These are phyloP conservation scores for Iphiclides podalirius DNA, from an alignment of 2,888 invertebrate species.

Conservation along the genomic window DNA sequence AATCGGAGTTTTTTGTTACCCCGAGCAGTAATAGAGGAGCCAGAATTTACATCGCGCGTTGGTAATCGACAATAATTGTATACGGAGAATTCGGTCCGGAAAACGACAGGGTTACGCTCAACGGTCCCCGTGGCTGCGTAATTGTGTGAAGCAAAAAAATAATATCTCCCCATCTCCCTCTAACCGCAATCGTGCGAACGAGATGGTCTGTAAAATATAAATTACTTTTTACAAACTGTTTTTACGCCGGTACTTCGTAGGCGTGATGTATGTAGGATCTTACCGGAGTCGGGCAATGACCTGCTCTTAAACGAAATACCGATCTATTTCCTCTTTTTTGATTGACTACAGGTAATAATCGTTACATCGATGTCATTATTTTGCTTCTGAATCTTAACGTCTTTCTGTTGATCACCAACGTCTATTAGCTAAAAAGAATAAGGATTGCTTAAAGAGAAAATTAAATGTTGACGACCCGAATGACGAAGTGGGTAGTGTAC, in stretches of 20 bases:
- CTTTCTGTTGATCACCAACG: too few species aligned
- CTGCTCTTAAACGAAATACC: too few species aligned
- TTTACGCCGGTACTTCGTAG: slow-evolving; percentile 16
- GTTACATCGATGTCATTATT: too few species aligned
- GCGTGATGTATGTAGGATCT: slow-evolving; percentile 9
- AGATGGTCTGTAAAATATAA: slow-evolving; percentile 15
- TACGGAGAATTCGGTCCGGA: slow-evolving; percentile 67
- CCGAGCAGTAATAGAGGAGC: slow-evolving; percentile 5
- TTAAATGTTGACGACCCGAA: too few species aligned
- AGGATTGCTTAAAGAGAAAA: too few species aligned
- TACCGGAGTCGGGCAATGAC: too few species aligned
- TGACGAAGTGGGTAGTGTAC: too few species aligned
- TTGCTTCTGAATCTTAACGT: too few species aligned
- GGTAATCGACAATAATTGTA: slow-evolving; percentile 56
- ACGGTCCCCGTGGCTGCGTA: slow-evolving; percentile 59
- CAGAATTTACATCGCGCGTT: slow-evolving; percentile 17
- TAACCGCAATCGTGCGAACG: slow-evolving; percentile 9
- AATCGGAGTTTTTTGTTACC: slow-evolving; percentile 15
- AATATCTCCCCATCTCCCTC: slow-evolving; percentile 29
- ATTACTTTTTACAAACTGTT: slow-evolving; percentile 17
- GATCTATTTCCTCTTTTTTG: too few species aligned
- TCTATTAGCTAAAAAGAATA: too few species aligned
- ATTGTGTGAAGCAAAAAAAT: slow-evolving; percentile 41
- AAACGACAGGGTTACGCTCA: slow-evolving; percentile 65
- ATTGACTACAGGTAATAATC: too few species aligned